phyloP scores from a whole-genome alignment of 2,888 invertebrate genomes.

The Exephanes ischioxanthus region DNA sequence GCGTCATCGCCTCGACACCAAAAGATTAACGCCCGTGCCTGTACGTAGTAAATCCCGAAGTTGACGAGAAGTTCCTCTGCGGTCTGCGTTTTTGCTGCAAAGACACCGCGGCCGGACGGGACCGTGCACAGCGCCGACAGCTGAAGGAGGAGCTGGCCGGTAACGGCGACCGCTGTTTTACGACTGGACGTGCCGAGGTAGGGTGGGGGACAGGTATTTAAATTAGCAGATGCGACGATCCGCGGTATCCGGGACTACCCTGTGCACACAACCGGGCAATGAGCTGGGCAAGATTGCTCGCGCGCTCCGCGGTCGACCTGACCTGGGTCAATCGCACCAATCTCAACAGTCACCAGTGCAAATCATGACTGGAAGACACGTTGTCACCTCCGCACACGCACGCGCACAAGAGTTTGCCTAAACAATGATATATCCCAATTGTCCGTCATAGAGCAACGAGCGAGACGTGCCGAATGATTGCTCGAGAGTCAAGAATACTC shows the following conservation, averaged over 20 bases:
- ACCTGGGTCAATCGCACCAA: slow-evolving; percentile 41
- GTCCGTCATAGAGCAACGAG: background rate
- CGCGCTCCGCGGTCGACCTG: slow-evolving; percentile 17
- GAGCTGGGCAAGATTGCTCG: background rate
- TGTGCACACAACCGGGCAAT: background rate
- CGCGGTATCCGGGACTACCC: background rate
- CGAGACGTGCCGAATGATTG: slow-evolving; percentile 7
- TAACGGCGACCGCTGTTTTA: slow-evolving; percentile 54
- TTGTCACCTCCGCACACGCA: background rate
- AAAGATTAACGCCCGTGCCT: background rate
- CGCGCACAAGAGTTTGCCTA: background rate
- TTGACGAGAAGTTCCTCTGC: background rate
- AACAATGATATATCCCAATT: background rate
- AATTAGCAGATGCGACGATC: slow-evolving; percentile 57
- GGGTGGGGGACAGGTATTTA: slow-evolving; percentile 60
- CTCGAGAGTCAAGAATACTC: slow-evolving; percentile 73
- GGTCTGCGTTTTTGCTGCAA: slow-evolving; percentile 12
- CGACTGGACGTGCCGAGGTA: slow-evolving; percentile 40
- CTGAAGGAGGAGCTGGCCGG: slow-evolving; percentile 33
- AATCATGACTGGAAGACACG: slow-evolving; percentile 30
- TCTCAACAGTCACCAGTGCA: slow-evolving; percentile 23
- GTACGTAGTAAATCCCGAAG: background rate
- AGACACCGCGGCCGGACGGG: slow-evolving; percentile 15
- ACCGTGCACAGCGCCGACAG: slow-evolving; percentile 45
- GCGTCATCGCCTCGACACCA: no score